Base-by-base conservation (phyloP, 1,140 invertebrate species). In the Nasonia vitripennis region DNA sequence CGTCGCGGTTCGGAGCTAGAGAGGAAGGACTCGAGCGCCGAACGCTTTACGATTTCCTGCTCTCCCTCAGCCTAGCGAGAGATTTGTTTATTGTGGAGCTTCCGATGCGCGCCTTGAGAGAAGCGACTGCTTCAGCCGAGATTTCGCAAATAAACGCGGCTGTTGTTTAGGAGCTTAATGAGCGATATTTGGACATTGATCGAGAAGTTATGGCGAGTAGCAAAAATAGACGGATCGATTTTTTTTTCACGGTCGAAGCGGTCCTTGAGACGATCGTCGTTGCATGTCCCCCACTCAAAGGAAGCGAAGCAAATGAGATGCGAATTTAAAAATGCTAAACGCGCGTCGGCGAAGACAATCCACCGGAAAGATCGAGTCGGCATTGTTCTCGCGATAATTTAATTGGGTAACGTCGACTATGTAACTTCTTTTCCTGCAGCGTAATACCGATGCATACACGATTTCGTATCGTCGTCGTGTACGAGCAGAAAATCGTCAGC, bases 41-140 rank as follows among this genome's bases (percentile, higher is more conserved):
- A 86, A n/a, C 84, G 34, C 80, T 82, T 82, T 82, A 78, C 67
- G 80, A 86, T 86, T 86, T 86, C 85, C 85, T 86, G 80, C 73
- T 27, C 14, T 45, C 48, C 10, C 73, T 20, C 5, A 11, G 7
- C 34, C 34, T 37, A 37, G 34, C 34, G 34, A 37, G 79, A 77
- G 84, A 81, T 81, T 86, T 81, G 84, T 86, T 80, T 78, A 86
- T 81, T 48, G 31, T n/a, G 10, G 4, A 62, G 27, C 41, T 79
- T 84, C 77, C 77, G 34, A 51, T 55, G 31, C 45, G 41, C 81
- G 51, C 34, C 34, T 3, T 4, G 34, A 37, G 71, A 2, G 7
- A 4, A 31, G 41, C 55, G 7, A 0, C 9, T 41, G 6, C 55
- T 67, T 68, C 68, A 2, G 78, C 11, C 23, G 34, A 34, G n/a